Conservation (phyloP, 2,888 invertebrate species). For the Cerceris ruficornis region DNA sequence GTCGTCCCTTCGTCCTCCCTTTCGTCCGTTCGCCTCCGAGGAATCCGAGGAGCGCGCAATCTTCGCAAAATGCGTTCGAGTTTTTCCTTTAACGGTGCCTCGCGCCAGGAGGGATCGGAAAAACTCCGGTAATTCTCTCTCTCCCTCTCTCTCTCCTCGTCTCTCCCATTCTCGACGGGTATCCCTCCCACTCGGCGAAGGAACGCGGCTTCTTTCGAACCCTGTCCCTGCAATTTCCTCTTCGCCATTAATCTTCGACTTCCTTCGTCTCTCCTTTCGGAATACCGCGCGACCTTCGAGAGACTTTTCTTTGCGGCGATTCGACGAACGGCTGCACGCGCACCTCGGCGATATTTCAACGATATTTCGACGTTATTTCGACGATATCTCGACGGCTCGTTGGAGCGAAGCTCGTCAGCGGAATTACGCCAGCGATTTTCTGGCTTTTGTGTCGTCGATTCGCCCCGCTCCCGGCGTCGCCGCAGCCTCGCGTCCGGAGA, state of each 20-base stretch:
- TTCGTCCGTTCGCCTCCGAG: too few relatives aligned
- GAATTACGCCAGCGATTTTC: too few relatives aligned
- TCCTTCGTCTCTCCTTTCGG: conserved; percentile 7
- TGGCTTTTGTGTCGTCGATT: too few relatives aligned
- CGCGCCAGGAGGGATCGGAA: background rate
- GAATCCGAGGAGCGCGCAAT: conserved; percentile 1
- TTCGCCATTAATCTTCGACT: conserved; percentile 29
- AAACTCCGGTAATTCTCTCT: conserved; percentile 8
- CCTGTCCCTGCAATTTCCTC: conserved; percentile 7
- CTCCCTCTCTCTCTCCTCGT: too few relatives aligned
- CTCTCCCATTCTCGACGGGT: too few relatives aligned
- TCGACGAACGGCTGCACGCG: background rate
- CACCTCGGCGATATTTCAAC: background rate
- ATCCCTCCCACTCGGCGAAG: background rate
- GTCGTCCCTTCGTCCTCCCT: too few relatives aligned
- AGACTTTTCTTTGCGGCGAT: background rate
- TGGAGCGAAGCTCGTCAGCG: too few relatives aligned
- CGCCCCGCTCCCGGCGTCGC: too few relatives aligned
- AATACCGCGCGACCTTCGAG: background rate
- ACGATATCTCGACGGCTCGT: too few relatives aligned
- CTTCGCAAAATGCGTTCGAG: background rate
- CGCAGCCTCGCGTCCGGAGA: background rate
- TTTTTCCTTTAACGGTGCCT: background rate
- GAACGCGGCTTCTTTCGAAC: conserved; percentile 26
- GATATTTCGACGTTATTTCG: background rate